Evolutionary conservation across 1,140 invertebrate genomes (phyloP).

Genomic region (Hermatobates lingyangjiaoensis): DNA sequence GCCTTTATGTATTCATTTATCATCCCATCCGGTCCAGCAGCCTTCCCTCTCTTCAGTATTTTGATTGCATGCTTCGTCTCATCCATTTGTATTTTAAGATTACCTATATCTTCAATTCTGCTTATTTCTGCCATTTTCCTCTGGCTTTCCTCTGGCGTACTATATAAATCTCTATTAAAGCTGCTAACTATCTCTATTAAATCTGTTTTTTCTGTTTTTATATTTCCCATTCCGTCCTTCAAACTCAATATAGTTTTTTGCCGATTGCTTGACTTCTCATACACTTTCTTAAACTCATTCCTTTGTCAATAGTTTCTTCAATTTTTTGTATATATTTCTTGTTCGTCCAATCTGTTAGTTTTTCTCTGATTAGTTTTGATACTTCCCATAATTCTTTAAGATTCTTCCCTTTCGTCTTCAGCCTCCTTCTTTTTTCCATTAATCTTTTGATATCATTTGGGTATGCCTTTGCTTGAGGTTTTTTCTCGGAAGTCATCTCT

Average conservation of each 20-base stretch:
- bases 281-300: not conserved
- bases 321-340: not conserved
- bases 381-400: not conserved
- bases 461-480: not conserved
- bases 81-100: not conserved
- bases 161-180: not conserved
- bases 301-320: not conserved
- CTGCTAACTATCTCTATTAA: not conserved
- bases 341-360: not conserved
- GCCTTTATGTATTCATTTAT: constrained; percentile 19
- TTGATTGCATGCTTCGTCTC: constrained; percentile 10
- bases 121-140: constrained; percentile 2
- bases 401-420: constrained; percentile 2
- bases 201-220: not conserved
- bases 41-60: constrained; percentile 19
- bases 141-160: constrained; percentile 7
- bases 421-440: not conserved
- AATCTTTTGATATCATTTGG: constrained; percentile 1
- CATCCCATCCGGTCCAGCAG: constrained; percentile 19
- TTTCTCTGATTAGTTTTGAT: constrained; percentile 1
- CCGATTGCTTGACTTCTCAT: not conserved
- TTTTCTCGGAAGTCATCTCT: too few species aligned
- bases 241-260: not conserved
- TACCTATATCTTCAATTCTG: not conserved
- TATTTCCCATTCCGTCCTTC: not conserved